phyloP scores from a whole-genome alignment of 92 coral and sea anemone genomes.

The Heteractis magnifica region DNA sequence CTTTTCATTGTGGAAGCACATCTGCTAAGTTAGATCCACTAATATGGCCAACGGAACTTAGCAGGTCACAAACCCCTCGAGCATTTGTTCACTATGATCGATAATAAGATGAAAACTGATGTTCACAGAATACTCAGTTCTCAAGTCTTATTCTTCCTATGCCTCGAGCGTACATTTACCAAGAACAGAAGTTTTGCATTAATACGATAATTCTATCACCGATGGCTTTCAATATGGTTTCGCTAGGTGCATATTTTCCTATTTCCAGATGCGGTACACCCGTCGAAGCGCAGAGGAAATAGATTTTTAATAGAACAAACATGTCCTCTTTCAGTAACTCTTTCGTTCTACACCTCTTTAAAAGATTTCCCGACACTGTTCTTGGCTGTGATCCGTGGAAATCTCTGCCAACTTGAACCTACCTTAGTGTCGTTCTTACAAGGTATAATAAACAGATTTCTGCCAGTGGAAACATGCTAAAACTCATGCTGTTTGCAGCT shows the following conservation, averaged over 20 bases:
- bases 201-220: neutral
- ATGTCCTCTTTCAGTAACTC: neutral
- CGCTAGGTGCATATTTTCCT: neutral
- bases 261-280: conserved; percentile 7
- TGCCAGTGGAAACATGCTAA: neutral
- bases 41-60: conserved; percentile 29
- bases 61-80: conserved; percentile 20
- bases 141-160: neutral
- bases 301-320: conserved; percentile 33
- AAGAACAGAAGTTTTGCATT: neutral
- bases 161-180: neutral
- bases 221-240: neutral
- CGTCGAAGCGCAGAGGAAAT: conserved; percentile 18
- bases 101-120: conserved; percentile 19
- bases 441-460: neutral
- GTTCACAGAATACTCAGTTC: neutral
- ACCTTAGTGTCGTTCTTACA: neutral
- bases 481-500: conserved; percentile 34
- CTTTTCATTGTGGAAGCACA: neutral
- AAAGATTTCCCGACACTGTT: neutral
- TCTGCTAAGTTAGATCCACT: conserved; percentile 11
- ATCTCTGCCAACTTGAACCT: neutral
- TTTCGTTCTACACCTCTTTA: neutral
- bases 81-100: neutral
- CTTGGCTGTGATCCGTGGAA: neutral